A percentile compares a stretch with the other conserved stretches of the same genome.
Evolutionary conservation across 2,797 vertebrate genomes (phyloP).

Genomic region (Basileuterus tristriatus): DNA sequence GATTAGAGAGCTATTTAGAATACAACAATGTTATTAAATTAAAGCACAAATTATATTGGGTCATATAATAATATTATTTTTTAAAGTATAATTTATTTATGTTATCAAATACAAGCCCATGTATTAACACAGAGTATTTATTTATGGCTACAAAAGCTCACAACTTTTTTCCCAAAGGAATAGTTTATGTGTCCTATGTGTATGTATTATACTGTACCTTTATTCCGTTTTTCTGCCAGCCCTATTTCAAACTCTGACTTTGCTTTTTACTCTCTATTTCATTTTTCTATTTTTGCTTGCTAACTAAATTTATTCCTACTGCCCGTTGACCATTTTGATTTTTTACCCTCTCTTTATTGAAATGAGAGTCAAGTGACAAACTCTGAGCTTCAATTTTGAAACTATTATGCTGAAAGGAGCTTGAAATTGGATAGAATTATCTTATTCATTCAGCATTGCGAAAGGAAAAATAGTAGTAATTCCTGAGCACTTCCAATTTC

Average conservation of each 20-base stretch:
- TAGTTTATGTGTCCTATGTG: background rate
- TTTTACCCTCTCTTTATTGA: slow-evolving; percentile 16
- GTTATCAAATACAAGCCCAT: background rate
- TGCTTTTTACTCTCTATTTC: background rate
- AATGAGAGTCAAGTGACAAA: slow-evolving; percentile 28
- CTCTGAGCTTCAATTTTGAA: slow-evolving; percentile 32
- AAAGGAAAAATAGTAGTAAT: background rate
- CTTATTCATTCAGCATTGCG: background rate
- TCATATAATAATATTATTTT: background rate
- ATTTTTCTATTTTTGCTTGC: background rate
- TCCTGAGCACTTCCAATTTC: background rate
- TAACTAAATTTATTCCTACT: background rate
- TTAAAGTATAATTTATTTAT: background rate
- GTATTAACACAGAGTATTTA: background rate
- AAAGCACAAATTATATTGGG: background rate
- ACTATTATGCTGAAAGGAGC: slow-evolving; percentile 20
- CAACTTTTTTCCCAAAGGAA: background rate
- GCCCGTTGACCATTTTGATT: background rate
- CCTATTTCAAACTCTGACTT: background rate
- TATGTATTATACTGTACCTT: background rate
- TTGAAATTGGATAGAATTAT: slow-evolving; percentile 51
- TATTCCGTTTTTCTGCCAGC: background rate
- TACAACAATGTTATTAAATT: background rate
- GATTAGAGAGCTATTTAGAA: background rate
- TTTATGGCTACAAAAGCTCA: background rate